Percentiles rank a stretch among this genome's conserved stretches.
These are phyloP conservation scores for Drosophila mercatorum DNA, from an alignment of 2,888 invertebrate genomes.

Conservation along the genomic window DNA sequence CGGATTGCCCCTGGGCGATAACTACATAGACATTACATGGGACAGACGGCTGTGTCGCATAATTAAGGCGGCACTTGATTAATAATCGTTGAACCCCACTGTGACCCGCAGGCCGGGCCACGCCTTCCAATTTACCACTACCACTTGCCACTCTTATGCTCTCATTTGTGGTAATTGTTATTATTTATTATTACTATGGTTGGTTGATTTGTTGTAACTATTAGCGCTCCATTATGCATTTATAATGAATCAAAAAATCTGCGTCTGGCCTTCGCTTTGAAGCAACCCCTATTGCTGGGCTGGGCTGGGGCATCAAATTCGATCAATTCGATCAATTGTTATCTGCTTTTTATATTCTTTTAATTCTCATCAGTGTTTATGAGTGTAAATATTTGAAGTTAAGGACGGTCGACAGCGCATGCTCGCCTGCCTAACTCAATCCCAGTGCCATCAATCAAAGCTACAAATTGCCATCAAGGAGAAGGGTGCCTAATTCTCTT, in stretches of 20 bases:
- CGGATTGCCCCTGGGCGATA: constrained; percentile 42
- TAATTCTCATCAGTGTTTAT: constrained; percentile 56
- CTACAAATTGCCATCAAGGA: constrained; percentile 48
- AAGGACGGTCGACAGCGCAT: constrained; percentile 41
- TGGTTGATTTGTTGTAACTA: constrained; percentile 70
- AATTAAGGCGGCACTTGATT: constrained; percentile 75
- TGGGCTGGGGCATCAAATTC: constrained; percentile 2
- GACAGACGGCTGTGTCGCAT: constrained; percentile 40
- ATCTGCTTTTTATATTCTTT: constrained; percentile 28
- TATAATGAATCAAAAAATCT: constrained; percentile 70
- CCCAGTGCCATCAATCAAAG: constrained; percentile 68
- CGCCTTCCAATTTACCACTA: constrained; percentile 45
- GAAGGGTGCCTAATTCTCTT: constrained; percentile 23
- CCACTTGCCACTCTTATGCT: constrained; percentile 8
- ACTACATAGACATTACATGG: constrained; percentile 37
- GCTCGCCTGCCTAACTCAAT: constrained; percentile 39
- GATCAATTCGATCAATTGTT: constrained; percentile 66
- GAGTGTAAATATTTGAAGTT: constrained; percentile 72
- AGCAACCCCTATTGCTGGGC: constrained; percentile 37
- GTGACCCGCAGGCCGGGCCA: constrained; percentile 59
- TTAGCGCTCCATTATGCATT: constrained; percentile 61
- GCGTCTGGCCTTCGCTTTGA: constrained; percentile 54
- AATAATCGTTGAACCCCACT: constrained; percentile 74
- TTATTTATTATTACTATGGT: constrained; percentile 45
- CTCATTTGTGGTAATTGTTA: constrained; percentile 25